phyloP scores from a whole-genome alignment of 2,888 invertebrate genomes.

The Seladonia tumulorum region DNA sequence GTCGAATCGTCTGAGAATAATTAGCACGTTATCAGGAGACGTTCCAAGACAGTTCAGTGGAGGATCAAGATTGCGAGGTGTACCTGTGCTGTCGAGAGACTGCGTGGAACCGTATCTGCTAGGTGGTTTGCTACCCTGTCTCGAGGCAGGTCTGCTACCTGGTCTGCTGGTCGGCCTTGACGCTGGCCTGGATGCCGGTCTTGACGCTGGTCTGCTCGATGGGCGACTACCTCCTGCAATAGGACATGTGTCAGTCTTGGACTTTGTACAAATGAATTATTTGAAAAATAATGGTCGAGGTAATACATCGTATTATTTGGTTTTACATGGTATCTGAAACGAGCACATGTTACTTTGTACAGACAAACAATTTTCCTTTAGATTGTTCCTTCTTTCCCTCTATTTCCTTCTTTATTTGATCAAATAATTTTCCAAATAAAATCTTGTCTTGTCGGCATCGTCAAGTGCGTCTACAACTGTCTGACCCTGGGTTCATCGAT shows the following conservation, averaged over 20 bases:
- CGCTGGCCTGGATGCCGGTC: conserved; percentile 92
- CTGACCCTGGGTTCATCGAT: too few species aligned
- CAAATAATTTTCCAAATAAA: too few species aligned
- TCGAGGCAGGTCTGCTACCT: conserved; percentile 93
- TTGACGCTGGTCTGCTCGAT: conserved; percentile 87
- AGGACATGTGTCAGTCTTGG: background rate
- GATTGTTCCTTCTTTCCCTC: too few species aligned
- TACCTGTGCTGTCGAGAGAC: conserved; percentile 95
- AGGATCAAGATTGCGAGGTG: background rate
- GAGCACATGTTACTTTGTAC: too few species aligned
- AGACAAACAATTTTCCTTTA: too few species aligned
- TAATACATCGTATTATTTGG: too few species aligned
- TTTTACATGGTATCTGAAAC: too few species aligned
- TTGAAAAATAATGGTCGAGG: too few species aligned
- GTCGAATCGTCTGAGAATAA: conserved; percentile 87
- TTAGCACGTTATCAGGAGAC: background rate
- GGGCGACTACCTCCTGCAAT: conserved; percentile 87
- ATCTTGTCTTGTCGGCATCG: too few species aligned
- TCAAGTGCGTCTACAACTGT: too few species aligned
- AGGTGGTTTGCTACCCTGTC: conserved; percentile 95
- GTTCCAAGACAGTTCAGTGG: background rate
- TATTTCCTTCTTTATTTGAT: too few species aligned
- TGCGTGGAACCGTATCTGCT: conserved; percentile 97
- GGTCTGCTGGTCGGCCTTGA: conserved; percentile 90
- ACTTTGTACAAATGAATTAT: too few species aligned